Conservation (phyloP, 2,113 vertebrate species). For the Oncorhynchus gorbuscha region DNA sequence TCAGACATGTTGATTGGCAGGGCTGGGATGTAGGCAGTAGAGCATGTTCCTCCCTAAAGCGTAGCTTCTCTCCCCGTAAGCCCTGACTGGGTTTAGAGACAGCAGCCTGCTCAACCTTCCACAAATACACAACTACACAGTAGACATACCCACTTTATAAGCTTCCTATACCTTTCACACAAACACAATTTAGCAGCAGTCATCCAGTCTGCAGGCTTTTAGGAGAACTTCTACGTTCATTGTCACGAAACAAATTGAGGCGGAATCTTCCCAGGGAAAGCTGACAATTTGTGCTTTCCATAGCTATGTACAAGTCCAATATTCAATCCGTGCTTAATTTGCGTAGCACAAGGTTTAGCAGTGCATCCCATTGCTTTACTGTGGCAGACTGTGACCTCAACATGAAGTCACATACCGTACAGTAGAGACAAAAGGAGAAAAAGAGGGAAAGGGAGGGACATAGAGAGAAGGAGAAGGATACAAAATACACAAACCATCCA, state of each 20-base stretch:
- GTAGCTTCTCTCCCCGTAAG: conserved; percentile 16
- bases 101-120: not conserved
- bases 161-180: conserved; percentile 13
- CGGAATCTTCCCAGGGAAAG: conserved; percentile 41
- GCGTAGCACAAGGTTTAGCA: conserved; percentile 32
- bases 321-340: conserved; percentile 59
- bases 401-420: not conserved
- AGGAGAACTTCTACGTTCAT: conserved; percentile 35
- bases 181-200: conserved; percentile 29
- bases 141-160: conserved; percentile 1
- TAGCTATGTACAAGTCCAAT: conserved; percentile 48
- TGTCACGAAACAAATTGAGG: conserved; percentile 39
- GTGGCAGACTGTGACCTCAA: not conserved
- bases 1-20: conserved; percentile 56
- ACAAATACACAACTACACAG: not conserved
- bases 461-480: too few relatives aligned
- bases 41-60: conserved; percentile 41
- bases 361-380: not conserved
- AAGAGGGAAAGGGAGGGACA: not conserved
- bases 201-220: conserved; percentile 54
- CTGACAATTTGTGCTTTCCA: conserved; percentile 50
- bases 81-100: conserved; percentile 17
- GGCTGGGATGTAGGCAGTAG: conserved; percentile 52
- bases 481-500: too few relatives aligned
- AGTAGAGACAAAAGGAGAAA: not conserved